Base-by-base conservation (phyloP, 2,797 vertebrate species). In the Vireo griseus region DNA sequence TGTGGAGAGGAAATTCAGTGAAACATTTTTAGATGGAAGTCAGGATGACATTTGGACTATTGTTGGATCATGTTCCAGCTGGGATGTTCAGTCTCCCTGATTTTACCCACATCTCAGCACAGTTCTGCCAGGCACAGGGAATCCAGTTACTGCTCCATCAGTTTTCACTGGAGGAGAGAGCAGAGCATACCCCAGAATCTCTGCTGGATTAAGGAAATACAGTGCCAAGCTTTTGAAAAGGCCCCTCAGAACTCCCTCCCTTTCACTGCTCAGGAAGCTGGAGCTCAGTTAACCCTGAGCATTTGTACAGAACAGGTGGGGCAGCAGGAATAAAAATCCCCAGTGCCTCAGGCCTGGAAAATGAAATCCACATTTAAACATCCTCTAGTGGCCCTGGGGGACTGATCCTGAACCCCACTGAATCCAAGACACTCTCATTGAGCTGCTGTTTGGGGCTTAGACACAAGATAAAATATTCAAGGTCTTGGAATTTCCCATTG, bases 161-260 rank as follows among this genome's bases (percentile, higher is more conserved):
- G 11, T 44, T 76, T 28, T 39, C 51, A 13, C 39, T 16, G 77
- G 24, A 47, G 39, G 22, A 63, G 37, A 45, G 25, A 39, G 31
- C 25, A 26, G 1, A 31, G 35, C 26, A 28, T 0, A 0, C 5
- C 45, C 24, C 3, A 35, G 8, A 51, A 14, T 5, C 35, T 7
- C 52, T 6, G 35, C 4, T 45, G 65, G 52, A 21, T 26, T 7
- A 51, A 54, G n/a, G 81, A 52, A 77, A 52, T 3, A 7, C 8
- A 6, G 9, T 44, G 42, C 39, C 10, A 51, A 55, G 33, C 35
- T 35, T 35, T 35, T 35, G 24, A 31, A 52, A 69, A 71, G 25
- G 58, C 50, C 25, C 66, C 71, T 19, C 13, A 66, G 42, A 17
- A 5, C n/a, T 44, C 69, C 18, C 61, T 48, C 85, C 29, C 59